phyloP scores from a whole-genome alignment of 2,888 invertebrate species.

The Hesperia comma region DNA sequence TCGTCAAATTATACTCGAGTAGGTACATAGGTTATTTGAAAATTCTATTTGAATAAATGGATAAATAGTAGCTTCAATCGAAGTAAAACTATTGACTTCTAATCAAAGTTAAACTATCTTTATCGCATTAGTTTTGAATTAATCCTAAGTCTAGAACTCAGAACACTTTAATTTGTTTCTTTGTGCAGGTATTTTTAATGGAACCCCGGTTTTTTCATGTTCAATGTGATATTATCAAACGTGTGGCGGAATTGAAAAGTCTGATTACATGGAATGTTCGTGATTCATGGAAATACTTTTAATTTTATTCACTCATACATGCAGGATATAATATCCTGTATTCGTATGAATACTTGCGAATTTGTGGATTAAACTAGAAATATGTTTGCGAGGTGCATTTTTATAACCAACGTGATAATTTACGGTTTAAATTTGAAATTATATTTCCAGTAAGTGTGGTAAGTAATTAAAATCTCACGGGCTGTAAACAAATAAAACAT shows the following conservation, averaged over 20 bases:
- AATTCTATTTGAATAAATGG: no score
- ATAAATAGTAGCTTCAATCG: no score
- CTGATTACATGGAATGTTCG: constrained; percentile 13
- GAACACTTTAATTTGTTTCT: background rate
- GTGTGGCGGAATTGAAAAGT: constrained; percentile 26
- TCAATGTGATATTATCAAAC: constrained; percentile 13
- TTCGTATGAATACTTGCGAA: background rate
- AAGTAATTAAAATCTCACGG: background rate
- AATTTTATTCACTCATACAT: constrained; percentile 2
- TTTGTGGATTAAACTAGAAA: constrained; percentile 8
- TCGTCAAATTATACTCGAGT: no score
- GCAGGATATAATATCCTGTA: no score
- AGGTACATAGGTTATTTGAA: no score
- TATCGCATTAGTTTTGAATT: no score
- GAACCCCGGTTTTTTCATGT: background rate
- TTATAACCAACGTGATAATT: background rate
- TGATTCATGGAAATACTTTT: constrained; percentile 15
- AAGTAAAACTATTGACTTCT: no score
- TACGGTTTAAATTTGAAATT: constrained; percentile 2
- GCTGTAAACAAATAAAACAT: background rate
- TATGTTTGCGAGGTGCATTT: constrained; percentile 9
- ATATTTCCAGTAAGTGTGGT: background rate
- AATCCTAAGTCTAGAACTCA: no score
- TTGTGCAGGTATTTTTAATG: background rate
- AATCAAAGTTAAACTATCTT: no score